phyloP scores from a whole-genome alignment of 2,888 invertebrate species.

The Acrobasis consociella region DNA sequence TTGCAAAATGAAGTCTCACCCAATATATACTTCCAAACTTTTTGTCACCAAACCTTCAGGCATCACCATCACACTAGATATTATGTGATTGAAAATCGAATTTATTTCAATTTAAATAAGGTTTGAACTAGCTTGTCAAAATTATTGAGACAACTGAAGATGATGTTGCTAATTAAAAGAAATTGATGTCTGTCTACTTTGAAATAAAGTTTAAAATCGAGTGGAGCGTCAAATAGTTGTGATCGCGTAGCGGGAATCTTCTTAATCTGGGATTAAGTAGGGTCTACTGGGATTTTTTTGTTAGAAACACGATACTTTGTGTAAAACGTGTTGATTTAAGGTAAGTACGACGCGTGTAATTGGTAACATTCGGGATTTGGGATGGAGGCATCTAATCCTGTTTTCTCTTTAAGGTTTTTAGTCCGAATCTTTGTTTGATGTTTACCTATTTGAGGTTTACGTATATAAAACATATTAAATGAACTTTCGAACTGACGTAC shows the following conservation, averaged over 20 bases:
- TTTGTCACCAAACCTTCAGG: not conserved
- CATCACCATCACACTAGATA: not conserved
- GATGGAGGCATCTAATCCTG: not conserved
- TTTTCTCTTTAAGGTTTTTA: not conserved
- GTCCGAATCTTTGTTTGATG: not conserved
- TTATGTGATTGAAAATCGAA: not conserved
- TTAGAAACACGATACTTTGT: conserved; percentile 40
- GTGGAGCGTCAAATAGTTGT: conserved; percentile 23
- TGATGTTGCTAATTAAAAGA: not conserved
- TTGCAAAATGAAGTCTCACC: conserved; percentile 39
- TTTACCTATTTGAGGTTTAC: not conserved
- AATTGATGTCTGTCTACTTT: conserved; percentile 22
- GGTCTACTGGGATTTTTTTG: conserved; percentile 30
- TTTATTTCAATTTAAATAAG: not conserved
- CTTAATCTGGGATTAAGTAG: conserved; percentile 29
- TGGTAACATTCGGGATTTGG: conserved; percentile 16
- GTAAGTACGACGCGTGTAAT: conserved; percentile 39
- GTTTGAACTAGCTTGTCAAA: not conserved
- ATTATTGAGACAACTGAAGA: not conserved
- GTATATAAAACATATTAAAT: no score
- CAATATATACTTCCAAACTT: conserved; percentile 41
- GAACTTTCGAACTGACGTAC: no score
- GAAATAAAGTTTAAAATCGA: conserved; percentile 16
- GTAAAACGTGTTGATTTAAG: conserved; percentile 41
- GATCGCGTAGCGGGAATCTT: conserved; percentile 24